These are phyloP conservation scores for Rhogogaster chlorosoma DNA, from an alignment of 2,888 invertebrate species.

Conservation along the genomic window DNA sequence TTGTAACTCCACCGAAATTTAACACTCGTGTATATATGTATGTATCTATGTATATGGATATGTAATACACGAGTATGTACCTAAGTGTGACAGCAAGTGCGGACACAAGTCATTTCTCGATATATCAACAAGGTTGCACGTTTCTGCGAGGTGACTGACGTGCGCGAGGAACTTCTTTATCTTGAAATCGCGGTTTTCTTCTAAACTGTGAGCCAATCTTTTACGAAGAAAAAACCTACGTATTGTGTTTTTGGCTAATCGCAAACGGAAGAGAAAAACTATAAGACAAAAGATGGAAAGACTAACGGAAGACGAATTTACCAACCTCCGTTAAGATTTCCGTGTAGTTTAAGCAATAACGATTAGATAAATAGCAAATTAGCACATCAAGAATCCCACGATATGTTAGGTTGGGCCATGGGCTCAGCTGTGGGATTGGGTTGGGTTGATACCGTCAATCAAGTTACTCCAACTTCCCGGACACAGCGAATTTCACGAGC, in stretches of 20 bases:
- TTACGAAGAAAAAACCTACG: neutral
- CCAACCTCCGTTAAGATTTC: neutral
- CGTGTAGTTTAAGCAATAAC: neutral
- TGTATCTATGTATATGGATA: neutral
- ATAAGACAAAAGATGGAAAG: neutral
- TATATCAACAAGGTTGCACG: neutral
- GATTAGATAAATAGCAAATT: neutral
- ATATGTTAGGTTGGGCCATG: slow-evolving; percentile 6
- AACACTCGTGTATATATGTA: neutral
- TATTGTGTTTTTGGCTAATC: neutral
- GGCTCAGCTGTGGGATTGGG: slow-evolving; percentile 13
- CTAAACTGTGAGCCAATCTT: neutral
- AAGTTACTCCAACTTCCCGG: slow-evolving; percentile 71
- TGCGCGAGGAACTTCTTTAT: neutral
- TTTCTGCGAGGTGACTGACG: neutral
- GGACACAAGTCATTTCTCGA: neutral
- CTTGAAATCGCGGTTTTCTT: neutral
- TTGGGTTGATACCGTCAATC: slow-evolving; percentile 27
- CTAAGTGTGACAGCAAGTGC: neutral
- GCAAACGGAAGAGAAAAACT: neutral
- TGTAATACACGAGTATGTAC: neutral
- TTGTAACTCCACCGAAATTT: neutral
- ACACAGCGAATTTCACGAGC: slow-evolving; percentile 74
- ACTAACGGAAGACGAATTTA: neutral
- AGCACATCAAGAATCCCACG: slow-evolving; percentile 10